Conservation (phyloP, 2,113 vertebrate species). For the Epinephelus moara region DNA sequence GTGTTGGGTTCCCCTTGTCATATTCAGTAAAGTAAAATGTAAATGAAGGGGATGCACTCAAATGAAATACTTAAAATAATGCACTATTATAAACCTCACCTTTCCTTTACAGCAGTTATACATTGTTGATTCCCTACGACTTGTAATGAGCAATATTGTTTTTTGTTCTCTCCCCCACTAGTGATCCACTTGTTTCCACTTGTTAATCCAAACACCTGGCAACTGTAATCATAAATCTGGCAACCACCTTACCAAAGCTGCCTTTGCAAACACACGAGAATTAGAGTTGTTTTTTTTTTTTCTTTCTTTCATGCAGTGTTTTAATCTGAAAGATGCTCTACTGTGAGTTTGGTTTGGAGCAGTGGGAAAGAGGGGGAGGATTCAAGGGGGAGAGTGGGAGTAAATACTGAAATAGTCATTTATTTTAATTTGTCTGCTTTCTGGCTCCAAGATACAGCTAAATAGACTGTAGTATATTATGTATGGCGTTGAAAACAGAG, state of each 20-base stretch:
- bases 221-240: constrained; percentile 44
- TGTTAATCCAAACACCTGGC: constrained; percentile 66
- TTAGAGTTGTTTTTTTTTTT: neutral
- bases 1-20: neutral
- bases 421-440: constrained; percentile 72
- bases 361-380: constrained; percentile 9
- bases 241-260: constrained; percentile 38
- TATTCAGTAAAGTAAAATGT: neutral
- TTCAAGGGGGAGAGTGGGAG: constrained; percentile 19
- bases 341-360: constrained; percentile 42
- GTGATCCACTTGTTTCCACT: constrained; percentile 45
- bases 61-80: neutral
- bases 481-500: constrained; percentile 48
- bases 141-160: constrained; percentile 21
- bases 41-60: neutral
- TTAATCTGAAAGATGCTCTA: constrained; percentile 29
- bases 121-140: neutral
- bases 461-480: constrained; percentile 68
- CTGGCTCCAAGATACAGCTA: constrained; percentile 62
- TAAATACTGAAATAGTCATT: constrained; percentile 62
- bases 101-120: neutral
- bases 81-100: neutral
- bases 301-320: neutral
- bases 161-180: neutral
- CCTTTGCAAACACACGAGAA: constrained; percentile 32